phyloP scores from a whole-genome alignment of 2,888 invertebrate genomes.

The Dione juno region DNA sequence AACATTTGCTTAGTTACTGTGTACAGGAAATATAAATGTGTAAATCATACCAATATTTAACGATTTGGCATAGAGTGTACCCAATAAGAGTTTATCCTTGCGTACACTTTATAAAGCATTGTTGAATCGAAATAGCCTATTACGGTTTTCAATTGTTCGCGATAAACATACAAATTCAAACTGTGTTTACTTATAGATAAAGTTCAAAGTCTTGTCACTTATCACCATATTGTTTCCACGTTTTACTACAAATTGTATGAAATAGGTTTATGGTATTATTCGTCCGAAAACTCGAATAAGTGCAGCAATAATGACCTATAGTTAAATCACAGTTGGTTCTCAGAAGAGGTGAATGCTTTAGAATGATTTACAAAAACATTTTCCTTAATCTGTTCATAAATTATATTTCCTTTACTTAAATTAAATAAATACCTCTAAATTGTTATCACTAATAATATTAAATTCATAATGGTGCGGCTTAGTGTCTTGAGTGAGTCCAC shows the following conservation, averaged over 20 bases:
- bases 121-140: constrained; percentile 26
- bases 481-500: neutral
- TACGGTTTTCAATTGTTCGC: constrained; percentile 18
- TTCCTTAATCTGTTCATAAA: neutral
- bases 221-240: constrained; percentile 18
- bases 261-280: constrained; percentile 27
- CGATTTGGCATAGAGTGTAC: constrained; percentile 11
- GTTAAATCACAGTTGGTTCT: constrained; percentile 64
- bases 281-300: constrained; percentile 25
- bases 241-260: constrained; percentile 23
- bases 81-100: constrained; percentile 19
- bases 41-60: constrained; percentile 12
- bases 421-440: neutral
- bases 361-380: constrained; percentile 10
- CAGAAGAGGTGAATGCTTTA: constrained; percentile 12
- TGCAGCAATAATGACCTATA: constrained; percentile 57
- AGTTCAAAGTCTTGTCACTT: constrained; percentile 6
- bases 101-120: constrained; percentile 16
- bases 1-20: constrained; percentile 48
- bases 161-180: constrained; percentile 10
- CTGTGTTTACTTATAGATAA: constrained; percentile 4
- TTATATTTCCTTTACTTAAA: neutral
- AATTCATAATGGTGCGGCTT: neutral
- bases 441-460: neutral
- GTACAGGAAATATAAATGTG: constrained; percentile 24